Evolutionary conservation across 1,140 invertebrate genomes (phyloP).

Genomic region (Procambarus virginalis): DNA sequence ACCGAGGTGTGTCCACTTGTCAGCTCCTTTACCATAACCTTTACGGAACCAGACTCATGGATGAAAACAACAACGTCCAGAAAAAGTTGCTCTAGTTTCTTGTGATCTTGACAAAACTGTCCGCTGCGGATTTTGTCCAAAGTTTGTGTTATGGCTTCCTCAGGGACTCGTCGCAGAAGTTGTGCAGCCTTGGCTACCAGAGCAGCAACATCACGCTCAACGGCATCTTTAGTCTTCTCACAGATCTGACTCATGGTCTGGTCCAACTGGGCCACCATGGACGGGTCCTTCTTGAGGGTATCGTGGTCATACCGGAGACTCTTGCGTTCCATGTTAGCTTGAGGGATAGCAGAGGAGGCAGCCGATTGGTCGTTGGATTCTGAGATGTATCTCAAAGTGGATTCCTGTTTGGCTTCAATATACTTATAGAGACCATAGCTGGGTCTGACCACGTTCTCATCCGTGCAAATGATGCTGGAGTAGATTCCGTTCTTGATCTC

Average conservation of each 20-base stretch:
- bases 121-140: conserved; percentile 15
- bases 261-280: conserved; percentile 33
- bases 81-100: conserved; percentile 22
- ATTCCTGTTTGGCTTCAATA: conserved; percentile 48
- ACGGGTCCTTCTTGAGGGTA: conserved; percentile 23
- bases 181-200: conserved; percentile 26
- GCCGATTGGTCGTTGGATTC: no score
- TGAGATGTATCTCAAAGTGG: conserved; percentile 31
- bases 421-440: conserved; percentile 50
- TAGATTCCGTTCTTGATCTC: conserved; percentile 40
- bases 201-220: conserved; percentile 5
- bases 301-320: conserved; percentile 34
- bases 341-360: neutral
- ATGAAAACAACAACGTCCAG: conserved; percentile 44
- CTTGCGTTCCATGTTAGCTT: neutral
- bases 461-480: conserved; percentile 34
- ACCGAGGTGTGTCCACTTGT: conserved; percentile 5
- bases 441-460: conserved; percentile 53
- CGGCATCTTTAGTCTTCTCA: conserved; percentile 27
- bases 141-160: neutral
- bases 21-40: conserved; percentile 43
- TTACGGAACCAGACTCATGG: conserved; percentile 32
- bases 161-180: conserved; percentile 32
- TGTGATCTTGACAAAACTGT: conserved; percentile 13
- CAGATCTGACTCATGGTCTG: conserved; percentile 22